A percentile compares a stretch with the other conserved stretches of the same genome.
Conservation (phyloP, 92 coral and sea anemone species). For the Muricea muricata region DNA sequence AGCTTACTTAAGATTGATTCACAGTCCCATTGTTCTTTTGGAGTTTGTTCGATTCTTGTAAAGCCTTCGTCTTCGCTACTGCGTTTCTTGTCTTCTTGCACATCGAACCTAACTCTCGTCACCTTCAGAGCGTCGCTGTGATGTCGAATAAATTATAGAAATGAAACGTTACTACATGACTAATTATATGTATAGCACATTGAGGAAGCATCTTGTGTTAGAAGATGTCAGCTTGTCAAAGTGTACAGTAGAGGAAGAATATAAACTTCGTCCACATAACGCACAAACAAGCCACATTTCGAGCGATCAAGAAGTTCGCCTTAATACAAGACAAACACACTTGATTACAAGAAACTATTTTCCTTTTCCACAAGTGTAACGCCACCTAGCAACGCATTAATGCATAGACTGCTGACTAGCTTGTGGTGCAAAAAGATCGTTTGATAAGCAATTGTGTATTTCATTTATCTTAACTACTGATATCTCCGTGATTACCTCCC, state of each 20-base stretch:
- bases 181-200: no score
- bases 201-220: no score
- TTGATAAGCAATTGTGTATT: no score
- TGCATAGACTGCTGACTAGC: conserved; percentile 61
- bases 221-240: neutral
- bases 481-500: conserved; percentile 81
- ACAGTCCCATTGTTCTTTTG: conserved; percentile 96
- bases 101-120: conserved; percentile 14
- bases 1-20: conserved; percentile 97
- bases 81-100: conserved; percentile 6
- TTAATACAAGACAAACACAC: conserved; percentile 55
- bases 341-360: conserved; percentile 35
- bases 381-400: conserved; percentile 27
- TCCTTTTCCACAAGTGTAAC: conserved; percentile 74
- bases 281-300: neutral
- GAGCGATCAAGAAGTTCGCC: conserved; percentile 1
- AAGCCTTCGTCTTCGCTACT: conserved; percentile 66
- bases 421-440: conserved; percentile 46
- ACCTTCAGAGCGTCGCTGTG: neutral
- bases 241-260: neutral
- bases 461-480: no score
- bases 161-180: no score
- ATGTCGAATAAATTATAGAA: neutral
- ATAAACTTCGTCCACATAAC: neutral
- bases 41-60: conserved; percentile 61